Evolutionary conservation across 2,797 vertebrate species (phyloP).

Genomic region (Coranthus polyacanthus): DNA sequence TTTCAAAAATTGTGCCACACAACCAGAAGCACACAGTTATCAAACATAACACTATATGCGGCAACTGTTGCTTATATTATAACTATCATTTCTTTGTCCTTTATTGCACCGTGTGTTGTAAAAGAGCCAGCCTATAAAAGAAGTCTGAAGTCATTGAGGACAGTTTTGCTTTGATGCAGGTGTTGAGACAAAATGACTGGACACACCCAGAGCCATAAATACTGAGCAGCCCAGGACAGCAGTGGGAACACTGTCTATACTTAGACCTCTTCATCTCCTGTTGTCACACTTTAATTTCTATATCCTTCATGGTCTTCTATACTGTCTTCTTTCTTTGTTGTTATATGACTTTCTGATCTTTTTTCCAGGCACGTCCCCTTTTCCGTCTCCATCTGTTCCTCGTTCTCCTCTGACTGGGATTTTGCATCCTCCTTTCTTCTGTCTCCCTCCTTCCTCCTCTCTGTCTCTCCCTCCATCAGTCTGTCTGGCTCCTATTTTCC

Average conservation of each 20-base stretch:
- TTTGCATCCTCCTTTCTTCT: neutral
- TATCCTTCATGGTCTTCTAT: neutral
- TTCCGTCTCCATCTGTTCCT: constrained; percentile 1
- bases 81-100: neutral
- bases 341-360: neutral
- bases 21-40: too few relatives aligned
- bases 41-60: too few relatives aligned
- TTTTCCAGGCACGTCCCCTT: neutral
- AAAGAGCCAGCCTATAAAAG: too few relatives aligned
- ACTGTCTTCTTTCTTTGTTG: neutral
- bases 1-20: too few relatives aligned
- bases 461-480: neutral
- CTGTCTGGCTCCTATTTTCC: constrained; percentile 14
- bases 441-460: neutral
- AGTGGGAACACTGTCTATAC: neutral
- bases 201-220: constrained; percentile 57
- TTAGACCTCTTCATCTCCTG: constrained; percentile 20
- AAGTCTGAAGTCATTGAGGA: constrained; percentile 29
- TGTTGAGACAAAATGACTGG: constrained; percentile 46
- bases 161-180: constrained; percentile 31
- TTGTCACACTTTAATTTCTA: neutral
- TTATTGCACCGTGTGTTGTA: neutral
- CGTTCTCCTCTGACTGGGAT: constrained; percentile 7
- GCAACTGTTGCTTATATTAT: too few relatives aligned
- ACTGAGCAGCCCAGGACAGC: constrained; percentile 37